Base-by-base conservation (phyloP, 2,113 vertebrate genomes). In the Cheilinus undulatus region DNA sequence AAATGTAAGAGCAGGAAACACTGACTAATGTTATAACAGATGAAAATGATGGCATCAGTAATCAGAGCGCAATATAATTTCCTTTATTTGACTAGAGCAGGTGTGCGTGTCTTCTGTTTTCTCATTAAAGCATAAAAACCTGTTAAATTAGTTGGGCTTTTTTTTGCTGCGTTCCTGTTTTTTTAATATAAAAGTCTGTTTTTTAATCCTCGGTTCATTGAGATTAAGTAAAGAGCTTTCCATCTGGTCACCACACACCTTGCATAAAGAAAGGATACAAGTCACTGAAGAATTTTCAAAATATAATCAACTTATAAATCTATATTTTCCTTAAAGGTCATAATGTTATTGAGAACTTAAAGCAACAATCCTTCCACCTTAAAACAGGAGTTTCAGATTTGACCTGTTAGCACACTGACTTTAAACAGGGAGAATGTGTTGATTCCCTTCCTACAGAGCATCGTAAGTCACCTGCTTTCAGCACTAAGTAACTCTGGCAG, bases 121-220 rank as follows among this genome's bases (percentile, higher is more conserved):
- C n/a, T n/a, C n/a, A n/a, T n/a, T n/a, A n/a, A n/a, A n/a, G n/a
- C n/a, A n/a, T n/a, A n/a, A n/a, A n/a, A n/a, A n/a, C n/a, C n/a
- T n/a, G n/a, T n/a, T n/a, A n/a, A n/a, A n/a, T n/a, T n/a, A n/a
- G 15, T 5, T 15, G 13, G 30, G 6, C 34, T n/a, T 64, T 69
- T 67, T 22, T 69, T 65, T 69, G 60, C 63, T 17, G 14, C 40
- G 19, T 22, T 22, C 40, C 54, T 42, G 46, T 32, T 63, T 54
- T 76, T 63, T 81, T 19, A 52, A 70, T 15, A 54, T 70, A 67
- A 76, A 57, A 72, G 61, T 72, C 63, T 62, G 34, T 46, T 45
- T 78, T 82, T 40, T 64, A 67, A 78, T 72, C 27, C 60, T 42
- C 10, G 1, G 50, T 40, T 65, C 27, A 28, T 6, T 52, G 51